Conservation (phyloP, 1,140 invertebrate species). For the Lasioglossum albipes region DNA sequence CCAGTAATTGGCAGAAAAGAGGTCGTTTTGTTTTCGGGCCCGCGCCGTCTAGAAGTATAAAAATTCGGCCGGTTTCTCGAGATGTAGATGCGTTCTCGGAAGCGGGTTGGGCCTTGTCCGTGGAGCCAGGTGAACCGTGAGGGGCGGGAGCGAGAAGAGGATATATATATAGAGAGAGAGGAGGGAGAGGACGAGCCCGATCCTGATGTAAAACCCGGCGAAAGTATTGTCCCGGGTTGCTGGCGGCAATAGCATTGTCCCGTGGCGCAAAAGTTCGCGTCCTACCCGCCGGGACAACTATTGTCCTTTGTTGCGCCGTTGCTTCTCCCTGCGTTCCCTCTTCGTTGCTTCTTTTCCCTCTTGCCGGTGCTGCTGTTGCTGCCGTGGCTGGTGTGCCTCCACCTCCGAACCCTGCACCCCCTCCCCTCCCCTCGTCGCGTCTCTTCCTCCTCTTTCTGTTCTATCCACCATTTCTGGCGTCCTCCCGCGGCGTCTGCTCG, state of each 20-base stretch:
- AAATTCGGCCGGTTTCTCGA: slow-evolving; percentile 72
- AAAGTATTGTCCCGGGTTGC: slow-evolving; percentile 66
- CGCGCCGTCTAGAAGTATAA: slow-evolving; percentile 66
- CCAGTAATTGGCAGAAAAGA: slow-evolving; percentile 67
- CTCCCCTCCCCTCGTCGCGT: not conserved
- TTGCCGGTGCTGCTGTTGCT: slow-evolving; percentile 3
- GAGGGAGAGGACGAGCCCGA: slow-evolving; percentile 54
- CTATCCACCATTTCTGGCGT: slow-evolving; percentile 46
- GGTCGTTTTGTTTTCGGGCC: slow-evolving; percentile 61
- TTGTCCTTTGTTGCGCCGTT: slow-evolving; percentile 67
- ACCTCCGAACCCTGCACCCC: not conserved
- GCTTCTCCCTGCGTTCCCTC: slow-evolving; percentile 21
- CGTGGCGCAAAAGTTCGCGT: slow-evolving; percentile 60
- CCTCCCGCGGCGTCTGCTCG: slow-evolving; percentile 36
- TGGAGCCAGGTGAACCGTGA: slow-evolving; percentile 39
- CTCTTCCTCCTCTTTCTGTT: slow-evolving; percentile 19
- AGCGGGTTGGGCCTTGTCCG: slow-evolving; percentile 54
- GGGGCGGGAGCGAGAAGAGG: slow-evolving; percentile 11
- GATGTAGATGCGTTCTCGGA: slow-evolving; percentile 73
- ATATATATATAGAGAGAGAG: not conserved
- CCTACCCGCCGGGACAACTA: slow-evolving; percentile 60
- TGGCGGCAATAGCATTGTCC: slow-evolving; percentile 70
- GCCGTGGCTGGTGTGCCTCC: slow-evolving; percentile 5
- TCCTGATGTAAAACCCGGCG: slow-evolving; percentile 70
- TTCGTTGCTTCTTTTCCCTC: slow-evolving; percentile 30